Conservation (phyloP, 1,140 invertebrate species). For the Ridgeia piscesae region DNA sequence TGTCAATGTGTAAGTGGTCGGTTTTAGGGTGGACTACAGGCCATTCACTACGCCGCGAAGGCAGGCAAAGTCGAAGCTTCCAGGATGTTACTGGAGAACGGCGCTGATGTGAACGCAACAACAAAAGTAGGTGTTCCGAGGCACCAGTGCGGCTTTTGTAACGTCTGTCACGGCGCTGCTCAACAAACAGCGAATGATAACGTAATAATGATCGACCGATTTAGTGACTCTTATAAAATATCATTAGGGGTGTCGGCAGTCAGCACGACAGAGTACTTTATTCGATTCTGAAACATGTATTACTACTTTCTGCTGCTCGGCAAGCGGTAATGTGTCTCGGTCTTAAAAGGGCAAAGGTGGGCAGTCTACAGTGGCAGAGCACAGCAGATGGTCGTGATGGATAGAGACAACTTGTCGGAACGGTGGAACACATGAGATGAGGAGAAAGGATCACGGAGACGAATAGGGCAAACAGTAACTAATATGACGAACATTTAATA, state of each 20-base stretch:
- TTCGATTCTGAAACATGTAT: neutral
- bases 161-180: neutral
- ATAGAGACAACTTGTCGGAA: too few relatives aligned
- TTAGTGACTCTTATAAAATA: neutral
- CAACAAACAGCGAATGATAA: neutral
- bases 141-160: neutral
- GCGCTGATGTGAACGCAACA: conserved; percentile 22
- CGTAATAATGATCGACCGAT: too few relatives aligned
- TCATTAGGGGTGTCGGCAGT: neutral
- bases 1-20: neutral
- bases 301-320: neutral
- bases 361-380: too few relatives aligned
- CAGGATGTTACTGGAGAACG: conserved; percentile 18
- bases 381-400: too few relatives aligned
- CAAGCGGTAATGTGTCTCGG: neutral
- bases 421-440: too few relatives aligned
- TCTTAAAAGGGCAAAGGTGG: too few relatives aligned
- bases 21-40: conserved; percentile 9
- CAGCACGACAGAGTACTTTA: neutral
- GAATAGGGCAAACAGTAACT: too few relatives aligned
- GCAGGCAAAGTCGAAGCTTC: conserved; percentile 23
- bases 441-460: too few relatives aligned
- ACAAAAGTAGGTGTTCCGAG: conserved; percentile 14
- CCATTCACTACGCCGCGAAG: conserved; percentile 26
- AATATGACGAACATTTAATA: too few relatives aligned